Conservation (phyloP, 2,888 invertebrate species). For the Thecocarcelia acutangulata region DNA sequence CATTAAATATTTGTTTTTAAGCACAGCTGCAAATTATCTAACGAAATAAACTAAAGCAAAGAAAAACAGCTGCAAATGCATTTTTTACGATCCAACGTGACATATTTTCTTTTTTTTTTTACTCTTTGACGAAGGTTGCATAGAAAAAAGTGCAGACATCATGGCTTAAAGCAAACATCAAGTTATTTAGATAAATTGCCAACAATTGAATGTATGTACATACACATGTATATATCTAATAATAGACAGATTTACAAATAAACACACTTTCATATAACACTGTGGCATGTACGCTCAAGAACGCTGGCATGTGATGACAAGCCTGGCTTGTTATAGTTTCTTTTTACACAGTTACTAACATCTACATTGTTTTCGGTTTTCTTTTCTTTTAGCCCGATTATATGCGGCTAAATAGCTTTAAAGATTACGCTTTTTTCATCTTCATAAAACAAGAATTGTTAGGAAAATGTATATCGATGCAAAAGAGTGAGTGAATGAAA, state of each 20-base stretch:
- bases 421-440: slow-evolving; percentile 51
- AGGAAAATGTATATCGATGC: slow-evolving; percentile 23
- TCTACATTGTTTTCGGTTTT: not conserved
- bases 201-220: slow-evolving; percentile 59
- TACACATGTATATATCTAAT: slow-evolving; percentile 29
- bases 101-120: slow-evolving; percentile 56
- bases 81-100: slow-evolving; percentile 58
- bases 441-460: slow-evolving; percentile 21
- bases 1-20: slow-evolving; percentile 24
- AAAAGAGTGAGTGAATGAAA: slow-evolving; percentile 30
- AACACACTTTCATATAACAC: slow-evolving; percentile 16
- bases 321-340: slow-evolving; percentile 59
- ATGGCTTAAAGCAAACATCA: slow-evolving; percentile 66
- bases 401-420: slow-evolving; percentile 35
- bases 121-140: slow-evolving; percentile 36
- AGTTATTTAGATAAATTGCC: slow-evolving; percentile 66
- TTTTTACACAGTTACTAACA: slow-evolving; percentile 48
- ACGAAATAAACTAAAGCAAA: slow-evolving; percentile 35
- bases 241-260: slow-evolving; percentile 57
- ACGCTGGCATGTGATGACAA: slow-evolving; percentile 53
- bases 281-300: slow-evolving; percentile 37
- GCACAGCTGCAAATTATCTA: slow-evolving; percentile 67
- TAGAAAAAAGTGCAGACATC: slow-evolving; percentile 42
- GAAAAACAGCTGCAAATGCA: slow-evolving; percentile 59
- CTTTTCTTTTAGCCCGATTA: slow-evolving; percentile 17